phyloP scores from a whole-genome alignment of 1,140 invertebrate genomes.

The Leptinotarsa texana region DNA sequence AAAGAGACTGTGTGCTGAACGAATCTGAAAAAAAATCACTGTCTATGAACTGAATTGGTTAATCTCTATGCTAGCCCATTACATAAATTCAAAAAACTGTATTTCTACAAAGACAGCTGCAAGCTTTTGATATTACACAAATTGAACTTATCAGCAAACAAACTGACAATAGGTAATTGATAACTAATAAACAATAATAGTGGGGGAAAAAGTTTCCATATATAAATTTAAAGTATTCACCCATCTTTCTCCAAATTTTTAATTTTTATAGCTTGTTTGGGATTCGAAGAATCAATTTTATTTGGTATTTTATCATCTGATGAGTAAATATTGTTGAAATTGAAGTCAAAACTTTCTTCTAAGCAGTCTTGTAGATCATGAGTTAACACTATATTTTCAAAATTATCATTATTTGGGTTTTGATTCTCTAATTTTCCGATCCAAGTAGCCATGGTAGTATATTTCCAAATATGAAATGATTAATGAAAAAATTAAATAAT shows the following conservation, averaged over 20 bases:
- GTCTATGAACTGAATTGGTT: no score
- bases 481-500: no score
- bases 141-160: background rate
- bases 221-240: background rate
- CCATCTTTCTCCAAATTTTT: background rate
- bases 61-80: no score
- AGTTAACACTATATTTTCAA: conserved; percentile 56
- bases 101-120: background rate
- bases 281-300: background rate
- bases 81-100: no score
- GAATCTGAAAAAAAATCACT: conserved; percentile 58
- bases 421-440: conserved; percentile 36
- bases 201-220: background rate
- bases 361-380: conserved; percentile 63
- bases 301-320: conserved; percentile 12
- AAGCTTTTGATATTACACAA: background rate
- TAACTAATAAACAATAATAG: background rate
- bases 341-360: conserved; percentile 62
- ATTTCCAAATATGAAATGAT: no score
- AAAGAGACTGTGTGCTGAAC: conserved; percentile 70
- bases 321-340: conserved; percentile 53
- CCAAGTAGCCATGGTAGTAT: conserved; percentile 29
- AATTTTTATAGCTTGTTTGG: background rate
- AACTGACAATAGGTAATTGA: background rate
- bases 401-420: conserved; percentile 32